Evolutionary conservation across 2,113 vertebrate species (phyloP).

Genomic region (Rhegmatorhina hoffmannsi): DNA sequence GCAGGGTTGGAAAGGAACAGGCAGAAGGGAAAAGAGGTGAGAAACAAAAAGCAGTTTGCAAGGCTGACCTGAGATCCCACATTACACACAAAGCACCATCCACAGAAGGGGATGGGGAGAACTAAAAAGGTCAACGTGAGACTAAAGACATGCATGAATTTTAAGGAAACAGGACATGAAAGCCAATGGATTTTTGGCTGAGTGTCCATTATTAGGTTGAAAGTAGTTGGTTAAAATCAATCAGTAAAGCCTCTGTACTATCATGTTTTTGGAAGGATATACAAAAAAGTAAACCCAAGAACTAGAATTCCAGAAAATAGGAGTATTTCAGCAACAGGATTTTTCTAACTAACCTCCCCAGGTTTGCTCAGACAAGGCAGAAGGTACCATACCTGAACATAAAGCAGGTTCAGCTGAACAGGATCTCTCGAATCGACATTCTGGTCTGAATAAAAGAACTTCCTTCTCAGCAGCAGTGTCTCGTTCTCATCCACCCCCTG

Average conservation of each 20-base stretch:
- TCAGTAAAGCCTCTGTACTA: not conserved
- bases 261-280: not conserved
- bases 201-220: not conserved
- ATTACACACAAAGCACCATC: not conserved
- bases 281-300: not conserved
- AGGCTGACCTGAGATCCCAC: not conserved
- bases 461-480: slow-evolving; percentile 89
- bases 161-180: not conserved
- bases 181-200: not conserved
- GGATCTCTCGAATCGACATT: slow-evolving; percentile 98
- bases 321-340: not conserved
- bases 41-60: not conserved
- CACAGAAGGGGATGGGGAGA: not conserved
- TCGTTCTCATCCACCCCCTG: slow-evolving; percentile 97
- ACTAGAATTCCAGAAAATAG: not conserved
- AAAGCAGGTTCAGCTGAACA: slow-evolving; percentile 96
- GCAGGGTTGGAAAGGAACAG: not conserved
- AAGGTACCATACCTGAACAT: slow-evolving; percentile 87
- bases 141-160: not conserved
- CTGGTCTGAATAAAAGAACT: slow-evolving; percentile 99
- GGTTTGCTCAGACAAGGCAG: not conserved
- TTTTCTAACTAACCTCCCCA: not conserved
- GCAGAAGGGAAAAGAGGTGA: not conserved
- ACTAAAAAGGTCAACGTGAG: not conserved
- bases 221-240: not conserved